These are phyloP conservation scores for Scelioninae gen. 1 DNA, from an alignment of 2,888 invertebrate species.

Conservation along the genomic window DNA sequence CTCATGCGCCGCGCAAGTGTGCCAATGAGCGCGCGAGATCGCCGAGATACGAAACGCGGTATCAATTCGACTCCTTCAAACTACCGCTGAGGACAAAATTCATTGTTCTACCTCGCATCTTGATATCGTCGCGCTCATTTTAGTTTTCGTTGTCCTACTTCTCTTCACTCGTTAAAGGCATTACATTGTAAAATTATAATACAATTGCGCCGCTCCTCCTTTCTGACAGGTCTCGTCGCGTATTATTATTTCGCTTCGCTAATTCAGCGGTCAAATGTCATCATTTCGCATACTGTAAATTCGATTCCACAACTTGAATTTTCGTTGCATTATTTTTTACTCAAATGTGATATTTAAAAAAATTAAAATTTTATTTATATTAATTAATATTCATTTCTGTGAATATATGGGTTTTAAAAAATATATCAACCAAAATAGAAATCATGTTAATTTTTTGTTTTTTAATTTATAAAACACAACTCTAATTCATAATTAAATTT, in stretches of 20 bases:
- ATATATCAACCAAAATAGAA: too few species aligned
- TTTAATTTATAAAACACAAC: too few species aligned
- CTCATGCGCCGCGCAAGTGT: slow-evolving; percentile 74
- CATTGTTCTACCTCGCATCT: slow-evolving; percentile 68
- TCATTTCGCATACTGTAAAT: too few species aligned
- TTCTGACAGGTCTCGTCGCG: slow-evolving; percentile 61
- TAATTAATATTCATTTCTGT: too few species aligned
- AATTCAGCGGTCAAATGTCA: slow-evolving; percentile 26
- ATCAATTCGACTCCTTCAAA: slow-evolving; percentile 58
- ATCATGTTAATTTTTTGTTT: too few species aligned
- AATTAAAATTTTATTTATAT: neutral
- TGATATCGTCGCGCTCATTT: slow-evolving; percentile 65
- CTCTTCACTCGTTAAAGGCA: slow-evolving; percentile 61
- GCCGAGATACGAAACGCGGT: slow-evolving; percentile 51
- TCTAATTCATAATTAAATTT: too few species aligned
- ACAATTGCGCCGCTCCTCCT: slow-evolving; percentile 63
- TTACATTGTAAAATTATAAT: slow-evolving; percentile 63
- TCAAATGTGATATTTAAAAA: too few species aligned
- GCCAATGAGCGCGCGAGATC: slow-evolving; percentile 69
- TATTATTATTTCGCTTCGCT: too few species aligned
- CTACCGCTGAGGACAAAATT: slow-evolving; percentile 64
- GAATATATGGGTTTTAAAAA: too few species aligned
- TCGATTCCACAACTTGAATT: too few species aligned
- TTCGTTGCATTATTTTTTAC: too few species aligned
- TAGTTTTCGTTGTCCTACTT: slow-evolving; percentile 66